Evolutionary conservation across 2,113 vertebrate species (phyloP).

Genomic region (Crotalus helleri): DNA sequence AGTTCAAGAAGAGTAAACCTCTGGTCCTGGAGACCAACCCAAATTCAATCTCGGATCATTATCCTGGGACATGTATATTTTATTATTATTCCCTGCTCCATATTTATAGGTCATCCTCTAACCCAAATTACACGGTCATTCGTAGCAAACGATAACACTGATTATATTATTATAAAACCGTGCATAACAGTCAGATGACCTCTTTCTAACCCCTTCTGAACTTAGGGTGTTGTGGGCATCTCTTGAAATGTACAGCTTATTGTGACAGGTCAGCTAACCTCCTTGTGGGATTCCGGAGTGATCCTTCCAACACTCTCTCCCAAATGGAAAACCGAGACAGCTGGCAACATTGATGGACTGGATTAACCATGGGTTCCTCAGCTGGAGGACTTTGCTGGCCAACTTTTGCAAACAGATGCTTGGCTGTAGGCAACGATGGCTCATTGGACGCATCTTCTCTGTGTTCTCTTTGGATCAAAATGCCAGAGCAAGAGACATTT

Average conservation of each 20-base stretch:
- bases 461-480: constrained; percentile 45
- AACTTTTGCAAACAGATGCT: constrained; percentile 51
- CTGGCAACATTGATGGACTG: constrained; percentile 51
- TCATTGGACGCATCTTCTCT: constrained; percentile 42
- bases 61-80: neutral
- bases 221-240: neutral
- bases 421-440: constrained; percentile 49
- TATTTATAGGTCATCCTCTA: neutral
- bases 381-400: constrained; percentile 49
- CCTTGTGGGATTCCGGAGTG: constrained; percentile 8
- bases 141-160: neutral
- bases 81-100: neutral
- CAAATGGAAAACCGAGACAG: constrained; percentile 46
- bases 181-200: neutral
- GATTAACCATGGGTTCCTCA: constrained; percentile 62
- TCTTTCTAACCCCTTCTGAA: rapidly evolving
- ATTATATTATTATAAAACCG: neutral
- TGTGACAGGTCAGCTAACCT: constrained; percentile 1
- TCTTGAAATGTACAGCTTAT: neutral
- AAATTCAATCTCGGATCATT: neutral
- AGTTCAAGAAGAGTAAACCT: neutral
- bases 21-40: neutral
- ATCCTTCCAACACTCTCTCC: constrained; percentile 24
- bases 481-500: constrained; percentile 39
- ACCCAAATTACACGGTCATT: neutral